phyloP scores from a whole-genome alignment of 2,113 vertebrate species.

The Sorex araneus region DNA sequence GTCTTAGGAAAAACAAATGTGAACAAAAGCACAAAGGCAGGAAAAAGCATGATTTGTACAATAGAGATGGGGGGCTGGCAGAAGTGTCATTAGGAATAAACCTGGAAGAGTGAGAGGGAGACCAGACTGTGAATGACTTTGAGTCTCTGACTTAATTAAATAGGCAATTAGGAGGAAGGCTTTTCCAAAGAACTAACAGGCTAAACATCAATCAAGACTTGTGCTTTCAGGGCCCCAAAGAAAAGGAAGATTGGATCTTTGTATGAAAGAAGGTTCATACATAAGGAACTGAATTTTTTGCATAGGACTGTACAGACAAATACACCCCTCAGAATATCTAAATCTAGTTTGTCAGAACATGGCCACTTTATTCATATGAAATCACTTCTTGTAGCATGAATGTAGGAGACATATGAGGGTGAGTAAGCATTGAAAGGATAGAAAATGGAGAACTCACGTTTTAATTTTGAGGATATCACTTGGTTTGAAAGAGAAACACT shows the following conservation, averaged over 20 bases:
- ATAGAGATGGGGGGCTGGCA: background rate
- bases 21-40: conserved; percentile 40
- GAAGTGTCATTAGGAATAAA: background rate
- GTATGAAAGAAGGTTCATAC: background rate
- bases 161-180: background rate
- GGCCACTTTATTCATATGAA: background rate
- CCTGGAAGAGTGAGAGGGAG: background rate
- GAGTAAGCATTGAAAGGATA: background rate
- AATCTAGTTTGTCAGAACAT: background rate
- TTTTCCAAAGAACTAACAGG: background rate
- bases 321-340: background rate
- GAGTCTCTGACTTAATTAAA: background rate
- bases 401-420: background rate
- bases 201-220: no score
- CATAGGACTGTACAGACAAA: background rate
- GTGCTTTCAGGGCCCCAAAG: background rate
- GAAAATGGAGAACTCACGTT: background rate
- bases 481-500: background rate
- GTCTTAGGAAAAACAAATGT: conserved; percentile 11
- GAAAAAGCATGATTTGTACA: background rate
- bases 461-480: background rate
- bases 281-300: background rate
- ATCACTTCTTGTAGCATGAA: background rate
- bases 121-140: background rate
- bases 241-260: background rate